Evolutionary conservation across 2,113 vertebrate species (phyloP).

Genomic region (Ageneiosus marmoratus): DNA sequence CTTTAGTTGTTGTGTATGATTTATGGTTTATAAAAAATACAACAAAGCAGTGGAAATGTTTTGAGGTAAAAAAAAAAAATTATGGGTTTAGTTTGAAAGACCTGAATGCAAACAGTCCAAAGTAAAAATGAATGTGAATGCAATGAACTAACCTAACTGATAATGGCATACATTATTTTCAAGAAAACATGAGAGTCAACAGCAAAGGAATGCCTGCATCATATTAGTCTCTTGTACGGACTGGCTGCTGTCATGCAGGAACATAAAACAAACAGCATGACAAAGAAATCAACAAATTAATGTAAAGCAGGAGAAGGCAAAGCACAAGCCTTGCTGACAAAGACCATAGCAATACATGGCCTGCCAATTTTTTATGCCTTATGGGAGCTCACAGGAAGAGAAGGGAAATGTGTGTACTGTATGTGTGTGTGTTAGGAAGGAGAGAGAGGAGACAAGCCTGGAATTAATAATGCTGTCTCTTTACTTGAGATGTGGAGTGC

Average conservation of each 20-base stretch:
- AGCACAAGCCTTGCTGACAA: conserved; percentile 32
- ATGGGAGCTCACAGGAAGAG: conserved; percentile 42
- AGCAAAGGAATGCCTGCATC: conserved; percentile 15
- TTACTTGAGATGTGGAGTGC: conserved; percentile 62
- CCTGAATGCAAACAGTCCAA: not conserved
- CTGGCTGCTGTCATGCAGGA: conserved; percentile 33
- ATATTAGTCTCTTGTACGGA: conserved; percentile 45
- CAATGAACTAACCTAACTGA: not conserved
- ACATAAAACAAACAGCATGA: conserved; percentile 62
- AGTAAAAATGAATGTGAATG: not conserved
- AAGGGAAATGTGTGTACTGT: not conserved
- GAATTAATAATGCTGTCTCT: conserved; percentile 82
- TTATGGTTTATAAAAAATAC: not conserved
- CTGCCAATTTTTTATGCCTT: conserved; percentile 68
- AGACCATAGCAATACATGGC: conserved; percentile 47
- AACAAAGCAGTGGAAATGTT: not conserved
- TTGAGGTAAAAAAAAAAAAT: not conserved
- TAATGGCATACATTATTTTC: conserved; percentile 11
- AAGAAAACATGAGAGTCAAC: not conserved
- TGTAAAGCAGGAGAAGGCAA: conserved; percentile 51
- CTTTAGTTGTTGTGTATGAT: not conserved
- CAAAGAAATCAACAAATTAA: conserved; percentile 65
- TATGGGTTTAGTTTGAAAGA: not conserved
- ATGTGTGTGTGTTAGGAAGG: conserved; percentile 32
- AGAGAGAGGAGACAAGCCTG: conserved; percentile 71